Conservation (phyloP, 2,113 vertebrate genomes). For the Clarias batrachus region DNA sequence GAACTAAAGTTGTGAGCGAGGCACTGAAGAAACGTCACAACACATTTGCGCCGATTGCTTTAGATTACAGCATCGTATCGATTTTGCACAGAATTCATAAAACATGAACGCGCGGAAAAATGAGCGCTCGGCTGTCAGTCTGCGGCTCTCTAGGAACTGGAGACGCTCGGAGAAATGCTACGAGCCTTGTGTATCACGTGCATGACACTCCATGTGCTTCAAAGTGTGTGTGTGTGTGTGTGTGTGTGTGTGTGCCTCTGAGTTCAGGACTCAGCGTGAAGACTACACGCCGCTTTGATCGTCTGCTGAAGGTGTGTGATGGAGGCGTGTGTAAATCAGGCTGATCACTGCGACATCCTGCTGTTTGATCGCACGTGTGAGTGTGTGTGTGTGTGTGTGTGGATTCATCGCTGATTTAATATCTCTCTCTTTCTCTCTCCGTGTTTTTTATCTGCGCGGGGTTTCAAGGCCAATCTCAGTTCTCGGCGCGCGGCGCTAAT, state of each 20-base stretch:
- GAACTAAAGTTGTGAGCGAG: background rate
- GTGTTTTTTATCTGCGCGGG: constrained; percentile 11
- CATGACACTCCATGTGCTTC: background rate
- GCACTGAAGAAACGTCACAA: background rate
- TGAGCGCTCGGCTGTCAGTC: background rate
- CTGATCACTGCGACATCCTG: background rate
- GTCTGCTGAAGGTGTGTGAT: background rate
- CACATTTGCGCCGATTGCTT: background rate
- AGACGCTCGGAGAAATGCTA: background rate
- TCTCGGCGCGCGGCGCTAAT: constrained; percentile 19
- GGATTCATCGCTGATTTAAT: background rate
- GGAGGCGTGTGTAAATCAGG: background rate
- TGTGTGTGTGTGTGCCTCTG: background rate
- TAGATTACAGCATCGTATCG: background rate
- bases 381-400: background rate
- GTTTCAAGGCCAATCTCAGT: background rate
- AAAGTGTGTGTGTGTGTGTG: background rate
- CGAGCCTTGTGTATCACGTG: background rate
- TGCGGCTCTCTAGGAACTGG: background rate
- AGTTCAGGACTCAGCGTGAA: background rate
- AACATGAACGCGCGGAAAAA: background rate
- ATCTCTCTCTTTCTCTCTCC: background rate
- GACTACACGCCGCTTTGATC: background rate
- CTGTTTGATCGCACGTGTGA: background rate
- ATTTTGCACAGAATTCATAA: background rate